A percentile compares a stretch with the other conserved stretches of the same genome.
Evolutionary conservation across 2,797 vertebrate species (phyloP).

Genomic region (Poliocrania exsul): DNA sequence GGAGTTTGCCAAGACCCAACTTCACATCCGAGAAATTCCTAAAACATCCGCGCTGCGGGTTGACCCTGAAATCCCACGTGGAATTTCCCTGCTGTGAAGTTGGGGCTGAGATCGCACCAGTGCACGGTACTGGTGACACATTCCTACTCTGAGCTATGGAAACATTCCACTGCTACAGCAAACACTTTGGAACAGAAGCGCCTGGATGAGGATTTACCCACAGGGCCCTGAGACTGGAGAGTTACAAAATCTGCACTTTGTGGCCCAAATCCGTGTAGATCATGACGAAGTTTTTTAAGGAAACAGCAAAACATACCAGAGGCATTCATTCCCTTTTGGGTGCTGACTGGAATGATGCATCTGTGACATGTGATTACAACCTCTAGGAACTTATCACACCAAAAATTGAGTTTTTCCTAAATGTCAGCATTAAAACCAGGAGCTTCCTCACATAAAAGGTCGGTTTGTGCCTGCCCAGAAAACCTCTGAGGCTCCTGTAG

Average conservation of each 20-base stretch:
- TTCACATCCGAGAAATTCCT: fast-evolving
- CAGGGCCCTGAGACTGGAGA: fast-evolving
- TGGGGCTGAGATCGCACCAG: neutral
- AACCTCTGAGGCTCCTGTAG: neutral
- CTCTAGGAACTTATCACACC: neutral
- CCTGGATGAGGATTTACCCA: neutral
- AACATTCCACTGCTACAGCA: neutral
- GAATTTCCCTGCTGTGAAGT: fast-evolving
- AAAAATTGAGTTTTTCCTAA: neutral
- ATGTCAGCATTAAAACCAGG: neutral
- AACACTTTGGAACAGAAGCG: neutral
- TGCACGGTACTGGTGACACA: fast-evolving
- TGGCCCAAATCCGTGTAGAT: neutral
- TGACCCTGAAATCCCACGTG: fast-evolving
- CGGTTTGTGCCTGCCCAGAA: neutral
- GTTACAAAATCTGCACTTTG: neutral
- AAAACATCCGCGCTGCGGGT: fast-evolving
- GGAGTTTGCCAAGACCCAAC: fast-evolving
- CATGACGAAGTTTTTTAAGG: neutral
- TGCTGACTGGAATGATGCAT: fast-evolving
- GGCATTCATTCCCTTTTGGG: neutral
- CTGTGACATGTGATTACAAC: fast-evolving
- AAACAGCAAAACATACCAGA: neutral
- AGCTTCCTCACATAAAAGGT: neutral
- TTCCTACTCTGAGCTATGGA: neutral